These are phyloP conservation scores for Cabera pusaria DNA, from an alignment of 2,888 invertebrate species.

Conservation along the genomic window DNA sequence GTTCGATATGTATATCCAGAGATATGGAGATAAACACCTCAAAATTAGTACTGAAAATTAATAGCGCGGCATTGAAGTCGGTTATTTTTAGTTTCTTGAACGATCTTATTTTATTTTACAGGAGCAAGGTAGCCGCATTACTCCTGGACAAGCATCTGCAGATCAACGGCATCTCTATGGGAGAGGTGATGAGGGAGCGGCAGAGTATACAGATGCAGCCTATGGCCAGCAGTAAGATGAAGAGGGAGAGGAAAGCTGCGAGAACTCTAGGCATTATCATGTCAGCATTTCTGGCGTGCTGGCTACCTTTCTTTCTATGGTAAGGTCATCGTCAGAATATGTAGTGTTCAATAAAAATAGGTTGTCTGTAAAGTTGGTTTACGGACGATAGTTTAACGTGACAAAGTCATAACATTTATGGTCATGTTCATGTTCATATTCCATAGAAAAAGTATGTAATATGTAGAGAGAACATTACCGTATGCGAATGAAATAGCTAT, in stretches of 20 bases:
- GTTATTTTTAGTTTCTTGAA: too few relatives aligned
- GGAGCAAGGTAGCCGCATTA: slow-evolving; percentile 94
- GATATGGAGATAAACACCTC: too few relatives aligned
- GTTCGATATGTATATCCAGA: too few relatives aligned
- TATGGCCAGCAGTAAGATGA: slow-evolving; percentile 93
- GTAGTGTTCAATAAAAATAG: neutral
- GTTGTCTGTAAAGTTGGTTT: neutral
- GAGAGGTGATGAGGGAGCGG: slow-evolving; percentile 80
- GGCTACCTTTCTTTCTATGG: slow-evolving; percentile 98
- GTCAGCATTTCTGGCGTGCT: slow-evolving; percentile 97
- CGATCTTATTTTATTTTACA: slow-evolving; percentile 64
- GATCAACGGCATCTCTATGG: slow-evolving; percentile 93
- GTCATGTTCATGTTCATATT: too few relatives aligned
- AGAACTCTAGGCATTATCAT: slow-evolving; percentile 97
- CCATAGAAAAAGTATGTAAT: too few relatives aligned
- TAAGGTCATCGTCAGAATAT: slow-evolving; percentile 47
- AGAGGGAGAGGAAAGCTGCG: slow-evolving; percentile 94
- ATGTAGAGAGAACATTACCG: too few relatives aligned
- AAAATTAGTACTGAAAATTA: too few relatives aligned
- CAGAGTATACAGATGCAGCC: slow-evolving; percentile 88
- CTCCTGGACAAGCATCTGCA: slow-evolving; percentile 94
- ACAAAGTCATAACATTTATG: too few relatives aligned
- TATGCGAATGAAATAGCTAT: too few relatives aligned
- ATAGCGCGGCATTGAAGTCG: too few relatives aligned
- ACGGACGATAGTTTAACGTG: too few relatives aligned